Evolutionary conservation across 2,797 vertebrate species (phyloP), one percentile per base, ranked within the genome.

Genomic region (Tapera naevia): DNA sequence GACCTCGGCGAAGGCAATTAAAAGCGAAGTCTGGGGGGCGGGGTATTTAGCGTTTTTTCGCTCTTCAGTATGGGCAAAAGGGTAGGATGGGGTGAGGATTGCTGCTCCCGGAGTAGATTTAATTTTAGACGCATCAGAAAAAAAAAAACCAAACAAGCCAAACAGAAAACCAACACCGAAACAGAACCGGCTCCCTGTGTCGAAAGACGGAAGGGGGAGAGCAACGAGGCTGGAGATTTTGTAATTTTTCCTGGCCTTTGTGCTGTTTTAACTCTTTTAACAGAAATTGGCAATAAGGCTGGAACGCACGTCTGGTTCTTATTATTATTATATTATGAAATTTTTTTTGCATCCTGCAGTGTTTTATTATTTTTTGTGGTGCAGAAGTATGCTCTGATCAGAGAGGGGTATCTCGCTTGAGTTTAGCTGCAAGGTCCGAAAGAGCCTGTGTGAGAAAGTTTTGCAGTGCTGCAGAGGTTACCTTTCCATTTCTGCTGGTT

Each of bases 271-370:
- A 86, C 89, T 94, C 91, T 83, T 95, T 92, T 91, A 89, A 94
- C 71, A 86, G 91, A 82, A 85, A 84, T 85, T 95, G 93, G 89
- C 89, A 93, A 86, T 93, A 66, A 92, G 84, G 75, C 86, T 76
- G 73, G 58, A 96, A 81, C 7, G 0, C 75, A 80, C 95, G 93
- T 97, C 96, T 97, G 97, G 88, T 97, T 97, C 93, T 88, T 96
- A 98, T 98, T 97, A 98, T 93, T 94, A 91, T 91, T 73, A 80
- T 93, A 96, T 95, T 95, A 95, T 96, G 78, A 88, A 5, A 18
- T 58, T 71, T 76, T 91, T 82, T 83, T 94, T 96, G 89, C 88
- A 97, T 96, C 94, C 88, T 91, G 95, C 93, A 95, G 88, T 95
- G 94, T 92, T 97, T 97, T 97, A 94, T 94, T 95, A 91, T 89